Evolutionary conservation across 2,888 invertebrate species (phyloP).

Genomic region (Polia nebulosa): DNA sequence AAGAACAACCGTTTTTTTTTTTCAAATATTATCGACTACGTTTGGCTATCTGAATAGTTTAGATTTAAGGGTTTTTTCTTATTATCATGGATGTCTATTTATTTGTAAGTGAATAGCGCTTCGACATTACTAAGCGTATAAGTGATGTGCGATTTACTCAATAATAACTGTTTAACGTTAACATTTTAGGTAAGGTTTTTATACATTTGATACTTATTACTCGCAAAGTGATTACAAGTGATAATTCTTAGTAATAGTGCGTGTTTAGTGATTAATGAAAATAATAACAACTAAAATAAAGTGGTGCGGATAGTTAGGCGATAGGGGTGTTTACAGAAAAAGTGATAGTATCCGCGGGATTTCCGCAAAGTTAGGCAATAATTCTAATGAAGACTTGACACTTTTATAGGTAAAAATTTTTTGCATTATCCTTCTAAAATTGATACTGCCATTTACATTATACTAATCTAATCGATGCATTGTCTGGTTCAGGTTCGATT

Average conservation of each 20-base stretch:
- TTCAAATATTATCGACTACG: constrained; percentile 66
- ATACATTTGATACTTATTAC: constrained; percentile 91
- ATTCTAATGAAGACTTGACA: constrained; percentile 88
- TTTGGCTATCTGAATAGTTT: constrained; percentile 81
- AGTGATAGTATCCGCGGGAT: constrained; percentile 77
- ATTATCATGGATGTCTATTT: constrained; percentile 88
- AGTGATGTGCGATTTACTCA: constrained; percentile 87
- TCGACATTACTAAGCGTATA: constrained; percentile 83
- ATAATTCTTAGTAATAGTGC: constrained; percentile 86
- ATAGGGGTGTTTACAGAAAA: constrained; percentile 66
- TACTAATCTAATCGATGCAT: constrained; percentile 75
- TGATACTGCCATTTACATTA: constrained; percentile 87
- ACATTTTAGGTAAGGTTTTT: constrained; percentile 86
- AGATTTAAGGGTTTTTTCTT: constrained; percentile 84
- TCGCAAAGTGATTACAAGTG: constrained; percentile 90
- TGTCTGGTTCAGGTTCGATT: constrained; percentile 22
- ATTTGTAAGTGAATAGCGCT: constrained; percentile 87
- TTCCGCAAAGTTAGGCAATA: constrained; percentile 84
- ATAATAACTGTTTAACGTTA: constrained; percentile 84
- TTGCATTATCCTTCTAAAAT: constrained; percentile 84
- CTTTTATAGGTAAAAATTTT: constrained; percentile 85
- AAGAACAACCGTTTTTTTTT: constrained; percentile 67
- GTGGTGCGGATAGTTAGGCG: constrained; percentile 88
- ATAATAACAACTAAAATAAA: constrained; percentile 66
- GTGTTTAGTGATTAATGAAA: constrained; percentile 81